Percentiles rank a stretch among this genome's conserved stretches.
Conservation (phyloP, 2,888 invertebrate species). For the Dynastes grantii region DNA sequence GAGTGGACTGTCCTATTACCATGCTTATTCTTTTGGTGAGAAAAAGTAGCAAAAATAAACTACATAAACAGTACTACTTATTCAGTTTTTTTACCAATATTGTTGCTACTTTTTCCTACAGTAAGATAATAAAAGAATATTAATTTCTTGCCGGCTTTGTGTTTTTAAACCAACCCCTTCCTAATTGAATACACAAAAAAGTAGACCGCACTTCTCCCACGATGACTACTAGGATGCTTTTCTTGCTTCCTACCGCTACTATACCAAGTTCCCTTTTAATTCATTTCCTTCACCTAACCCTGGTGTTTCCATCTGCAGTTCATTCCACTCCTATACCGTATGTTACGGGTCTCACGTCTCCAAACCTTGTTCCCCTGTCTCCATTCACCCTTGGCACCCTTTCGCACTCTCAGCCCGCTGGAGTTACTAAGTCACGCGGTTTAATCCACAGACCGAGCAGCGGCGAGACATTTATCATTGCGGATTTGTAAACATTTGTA, state of each 20-base stretch:
- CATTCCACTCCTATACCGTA: neutral
- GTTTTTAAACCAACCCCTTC: neutral
- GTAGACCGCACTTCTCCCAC: neutral
- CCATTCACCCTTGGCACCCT: neutral
- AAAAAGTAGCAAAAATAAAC: too few species aligned
- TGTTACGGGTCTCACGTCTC: neutral
- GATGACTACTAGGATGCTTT: neutral
- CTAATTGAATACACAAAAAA: slow-evolving; percentile 7
- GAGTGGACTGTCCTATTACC: too few species aligned
- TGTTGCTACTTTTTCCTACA: too few species aligned
- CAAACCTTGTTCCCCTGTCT: neutral
- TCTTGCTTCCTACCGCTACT: neutral
- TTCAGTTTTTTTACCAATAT: neutral
- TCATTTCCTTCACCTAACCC: neutral
- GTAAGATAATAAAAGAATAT: neutral
- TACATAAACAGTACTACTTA: neutral
- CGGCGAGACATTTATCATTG: slow-evolving; percentile 30
- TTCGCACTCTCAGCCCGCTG: neutral
- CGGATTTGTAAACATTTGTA: slow-evolving; percentile 36
- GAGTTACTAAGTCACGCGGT: slow-evolving; percentile 31
- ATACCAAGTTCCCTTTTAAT: neutral
- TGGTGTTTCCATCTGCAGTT: neutral
- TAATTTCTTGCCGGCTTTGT: neutral
- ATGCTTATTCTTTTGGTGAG: too few species aligned
- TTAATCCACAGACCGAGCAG: slow-evolving; percentile 30